phyloP scores from a whole-genome alignment of 53 echinoderm and acorn worm genomes.

The Arbacia lixula region DNA sequence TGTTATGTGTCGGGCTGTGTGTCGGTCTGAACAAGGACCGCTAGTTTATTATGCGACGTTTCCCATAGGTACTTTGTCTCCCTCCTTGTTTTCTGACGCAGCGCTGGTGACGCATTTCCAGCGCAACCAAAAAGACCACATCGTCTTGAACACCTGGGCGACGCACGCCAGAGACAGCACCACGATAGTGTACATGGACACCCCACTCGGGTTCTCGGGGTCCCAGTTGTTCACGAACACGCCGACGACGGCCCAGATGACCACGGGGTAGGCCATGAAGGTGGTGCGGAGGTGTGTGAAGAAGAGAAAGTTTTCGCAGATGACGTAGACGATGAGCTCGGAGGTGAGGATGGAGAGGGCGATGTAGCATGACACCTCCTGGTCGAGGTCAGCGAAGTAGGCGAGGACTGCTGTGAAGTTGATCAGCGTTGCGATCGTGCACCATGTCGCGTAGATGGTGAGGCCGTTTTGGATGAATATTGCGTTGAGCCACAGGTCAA shows the following conservation, averaged over 20 bases:
- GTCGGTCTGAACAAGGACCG: too few relatives aligned
- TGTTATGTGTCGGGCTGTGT: too few relatives aligned
- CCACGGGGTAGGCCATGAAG: slow-evolving; percentile 61
- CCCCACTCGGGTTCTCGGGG: slow-evolving; percentile 21
- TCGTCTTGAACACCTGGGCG: slow-evolving; percentile 9
- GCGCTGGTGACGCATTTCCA: too few relatives aligned
- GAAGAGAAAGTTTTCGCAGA: slow-evolving; percentile 56
- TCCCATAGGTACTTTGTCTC: too few relatives aligned
- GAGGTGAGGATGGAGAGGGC: slow-evolving; percentile 61
- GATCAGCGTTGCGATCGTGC: slow-evolving; percentile 56
- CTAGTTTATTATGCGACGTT: too few relatives aligned
- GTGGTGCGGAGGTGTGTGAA: slow-evolving; percentile 60
- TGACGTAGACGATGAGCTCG: slow-evolving; percentile 63
- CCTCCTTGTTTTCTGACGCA: too few relatives aligned
- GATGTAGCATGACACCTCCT: slow-evolving; percentile 37
- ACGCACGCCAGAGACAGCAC: slow-evolving; percentile 36
- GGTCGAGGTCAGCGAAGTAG: slow-evolving; percentile 60
- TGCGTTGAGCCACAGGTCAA: slow-evolving; percentile 54
- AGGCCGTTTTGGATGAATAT: slow-evolving; percentile 67
- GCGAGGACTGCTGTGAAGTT: slow-evolving; percentile 48
- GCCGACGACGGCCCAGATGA: slow-evolving; percentile 64
- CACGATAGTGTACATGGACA: slow-evolving; percentile 50
- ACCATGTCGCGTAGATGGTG: slow-evolving; percentile 66
- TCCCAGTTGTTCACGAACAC: slow-evolving; percentile 63
- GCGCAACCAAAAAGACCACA: too few relatives aligned